Base-by-base conservation (phyloP, 2,888 invertebrate genomes). In the Petrophora chlorosata region DNA sequence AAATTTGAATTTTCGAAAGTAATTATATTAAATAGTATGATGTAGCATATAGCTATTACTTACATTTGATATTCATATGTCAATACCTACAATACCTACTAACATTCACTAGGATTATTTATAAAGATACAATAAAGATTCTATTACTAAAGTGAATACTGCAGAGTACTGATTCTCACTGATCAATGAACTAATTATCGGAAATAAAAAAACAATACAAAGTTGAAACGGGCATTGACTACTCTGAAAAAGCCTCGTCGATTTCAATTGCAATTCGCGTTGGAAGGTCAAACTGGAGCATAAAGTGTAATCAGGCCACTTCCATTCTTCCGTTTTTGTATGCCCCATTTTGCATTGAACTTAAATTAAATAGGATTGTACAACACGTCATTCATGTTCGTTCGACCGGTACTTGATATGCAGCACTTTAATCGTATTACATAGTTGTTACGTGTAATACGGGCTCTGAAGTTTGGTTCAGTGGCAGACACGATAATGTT, bases 321-420 rank as follows among this genome's bases (percentile, higher is more conserved):
- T 65, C 61, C 63, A 65, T 66, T 60, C 60, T 59, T 64, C 41
- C 62, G 58, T 41, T 16, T 63, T 50, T 63, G 45, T 68, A 73
- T 70, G 56, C 46, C 41, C 55, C 60, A 58, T 61, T 71, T 44
- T 45, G 67, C 61, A 62, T 59, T 61, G 65, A 63, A 69, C 57
- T 65, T 57, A 59, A 64, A 64, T 41, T 69, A 56, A 57, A 60
- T 60, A 53, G 62, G 47, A 53, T 65, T 66, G 33, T 41, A 32
- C 10, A 23, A 66, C 63, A 63, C 64, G 65, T 70, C 66, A 73
- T 74, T 73, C 61, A 65, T 49, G 63, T 52, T 62, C 67, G 56
- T 47, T 72, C 68, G 67, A 56, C 65, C 70, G 66, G 26, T 58
- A 65, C 64, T 54, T 65, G 59, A 65, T 66, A 70, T 65, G 67